phyloP scores from a whole-genome alignment of 2,888 invertebrate species.

The Spatulosminthurus flaviceps region DNA sequence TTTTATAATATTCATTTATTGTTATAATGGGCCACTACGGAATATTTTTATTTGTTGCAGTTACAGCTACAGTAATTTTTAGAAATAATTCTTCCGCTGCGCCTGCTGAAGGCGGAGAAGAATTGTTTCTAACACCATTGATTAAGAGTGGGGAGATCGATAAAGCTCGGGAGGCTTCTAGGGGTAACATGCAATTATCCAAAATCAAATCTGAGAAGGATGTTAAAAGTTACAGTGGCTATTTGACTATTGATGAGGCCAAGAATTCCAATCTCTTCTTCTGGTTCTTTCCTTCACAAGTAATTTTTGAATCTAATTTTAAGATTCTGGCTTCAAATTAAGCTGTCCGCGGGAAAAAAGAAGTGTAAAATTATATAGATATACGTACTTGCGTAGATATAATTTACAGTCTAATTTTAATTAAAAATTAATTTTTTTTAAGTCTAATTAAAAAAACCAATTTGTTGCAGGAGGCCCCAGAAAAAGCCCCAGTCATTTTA shows the following conservation, averaged over 20 bases:
- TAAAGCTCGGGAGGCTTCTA: neutral
- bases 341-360: too few species aligned
- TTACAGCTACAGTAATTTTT: too few species aligned
- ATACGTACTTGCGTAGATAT: too few species aligned
- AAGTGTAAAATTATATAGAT: too few species aligned
- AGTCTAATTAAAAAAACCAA: neutral
- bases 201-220: neutral
- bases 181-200: neutral
- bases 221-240: neutral
- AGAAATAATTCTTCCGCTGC: too few species aligned
- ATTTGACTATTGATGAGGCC: neutral
- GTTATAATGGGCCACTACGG: too few species aligned
- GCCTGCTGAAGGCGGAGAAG: neutral
- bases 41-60: too few species aligned
- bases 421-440: neutral
- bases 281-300: slow-evolving; percentile 8
- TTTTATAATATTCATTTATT: too few species aligned
- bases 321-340: too few species aligned
- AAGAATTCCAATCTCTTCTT: slow-evolving; percentile 20
- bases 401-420: neutral
- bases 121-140: neutral
- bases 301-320: too few species aligned
- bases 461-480: neutral
- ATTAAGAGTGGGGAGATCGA: neutral
- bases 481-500: neutral